Percentiles rank a stretch among this genome's conserved stretches.
These are phyloP conservation scores for Pagrus major DNA, from an alignment of 2,113 vertebrate genomes.

Conservation along the genomic window DNA sequence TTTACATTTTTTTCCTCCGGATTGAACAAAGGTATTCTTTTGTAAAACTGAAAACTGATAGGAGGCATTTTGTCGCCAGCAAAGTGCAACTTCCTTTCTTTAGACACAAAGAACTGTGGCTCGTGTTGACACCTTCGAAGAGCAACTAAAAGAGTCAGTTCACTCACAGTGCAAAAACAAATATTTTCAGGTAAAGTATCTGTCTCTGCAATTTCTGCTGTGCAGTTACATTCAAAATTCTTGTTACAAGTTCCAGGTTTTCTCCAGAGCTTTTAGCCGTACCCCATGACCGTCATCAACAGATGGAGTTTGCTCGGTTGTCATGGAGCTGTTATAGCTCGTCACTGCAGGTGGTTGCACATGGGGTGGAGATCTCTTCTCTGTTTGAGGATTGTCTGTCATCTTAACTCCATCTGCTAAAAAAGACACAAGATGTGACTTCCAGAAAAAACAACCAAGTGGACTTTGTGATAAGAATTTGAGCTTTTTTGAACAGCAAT, in stretches of 20 bases:
- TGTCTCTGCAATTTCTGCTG: background rate
- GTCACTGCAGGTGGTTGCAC: background rate
- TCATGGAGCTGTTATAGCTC: background rate
- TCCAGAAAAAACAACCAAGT: background rate
- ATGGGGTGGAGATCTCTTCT: background rate
- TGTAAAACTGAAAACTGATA: background rate
- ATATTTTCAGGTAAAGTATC: background rate
- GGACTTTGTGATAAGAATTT: background rate
- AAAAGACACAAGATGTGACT: background rate
- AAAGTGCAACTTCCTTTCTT: background rate
- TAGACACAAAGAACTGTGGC: background rate
- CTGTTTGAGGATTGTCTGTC: background rate
- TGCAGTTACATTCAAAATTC: no score
- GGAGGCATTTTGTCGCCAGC: background rate
- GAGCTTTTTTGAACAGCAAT: background rate
- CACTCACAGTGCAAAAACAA: no score
- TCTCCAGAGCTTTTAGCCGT: background rate
- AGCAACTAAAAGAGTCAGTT: background rate
- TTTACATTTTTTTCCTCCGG: slow-evolving; percentile 8
- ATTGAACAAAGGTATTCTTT: background rate
- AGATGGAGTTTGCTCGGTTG: no score
- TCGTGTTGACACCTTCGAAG: background rate
- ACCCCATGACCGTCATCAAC: background rate
- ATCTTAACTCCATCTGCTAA: background rate
- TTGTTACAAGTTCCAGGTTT: background rate